These are phyloP conservation scores for Limenitis camilla DNA, from an alignment of 2,888 invertebrate species.

Conservation along the genomic window DNA sequence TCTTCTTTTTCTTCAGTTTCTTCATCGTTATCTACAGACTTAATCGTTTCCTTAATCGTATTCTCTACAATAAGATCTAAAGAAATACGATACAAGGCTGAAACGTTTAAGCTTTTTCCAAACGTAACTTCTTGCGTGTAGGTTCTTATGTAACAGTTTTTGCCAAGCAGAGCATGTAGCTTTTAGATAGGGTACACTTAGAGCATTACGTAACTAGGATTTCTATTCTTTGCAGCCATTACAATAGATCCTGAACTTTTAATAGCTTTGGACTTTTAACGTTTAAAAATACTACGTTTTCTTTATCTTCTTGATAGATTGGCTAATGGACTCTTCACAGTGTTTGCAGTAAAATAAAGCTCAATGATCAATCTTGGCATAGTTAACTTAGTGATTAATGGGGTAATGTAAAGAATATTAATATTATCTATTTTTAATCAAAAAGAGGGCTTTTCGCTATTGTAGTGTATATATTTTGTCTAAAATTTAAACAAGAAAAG, in stretches of 20 bases:
- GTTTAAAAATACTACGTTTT: no score
- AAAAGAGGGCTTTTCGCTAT: no score
- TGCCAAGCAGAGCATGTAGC: slow-evolving; percentile 1
- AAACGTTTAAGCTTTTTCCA: slow-evolving; percentile 21
- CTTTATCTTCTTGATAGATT: neutral
- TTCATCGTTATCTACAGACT: neutral
- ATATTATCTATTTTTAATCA: no score
- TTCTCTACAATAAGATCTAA: slow-evolving; percentile 10
- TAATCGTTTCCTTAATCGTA: slow-evolving; percentile 10
- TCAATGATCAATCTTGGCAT: no score
- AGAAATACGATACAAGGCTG: slow-evolving; percentile 26
- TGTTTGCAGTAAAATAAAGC: no score
- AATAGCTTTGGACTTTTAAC: no score
- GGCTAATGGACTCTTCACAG: no score
- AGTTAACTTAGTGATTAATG: no score
- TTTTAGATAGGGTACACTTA: slow-evolving; percentile 1
- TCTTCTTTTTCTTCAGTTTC: neutral
- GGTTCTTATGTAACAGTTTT: slow-evolving; percentile 14
- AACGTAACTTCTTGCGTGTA: slow-evolving; percentile 14
- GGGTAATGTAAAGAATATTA: no score
- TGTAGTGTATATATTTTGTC: no score
- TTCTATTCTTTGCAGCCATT: neutral
- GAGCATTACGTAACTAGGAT: slow-evolving; percentile 1
- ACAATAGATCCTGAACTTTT: neutral
- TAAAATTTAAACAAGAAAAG: no score